phyloP scores from a whole-genome alignment of 2,113 vertebrate genomes.

The Erpornis zantholeuca region DNA sequence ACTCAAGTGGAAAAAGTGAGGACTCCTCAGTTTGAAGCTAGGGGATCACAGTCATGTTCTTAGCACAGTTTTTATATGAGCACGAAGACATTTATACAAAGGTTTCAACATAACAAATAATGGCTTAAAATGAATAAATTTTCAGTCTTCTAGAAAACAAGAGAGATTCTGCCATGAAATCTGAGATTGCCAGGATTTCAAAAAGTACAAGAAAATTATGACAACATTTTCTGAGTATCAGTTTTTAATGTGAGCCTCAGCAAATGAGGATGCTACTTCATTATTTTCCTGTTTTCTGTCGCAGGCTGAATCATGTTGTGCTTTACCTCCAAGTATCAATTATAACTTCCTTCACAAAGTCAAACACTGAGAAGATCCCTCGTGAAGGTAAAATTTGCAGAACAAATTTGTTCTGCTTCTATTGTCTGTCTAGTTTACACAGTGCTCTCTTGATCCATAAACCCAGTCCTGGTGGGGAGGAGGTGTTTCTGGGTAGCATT shows the following conservation, averaged over 20 bases:
- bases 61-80: not conserved
- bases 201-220: not conserved
- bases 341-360: not conserved
- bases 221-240: not conserved
- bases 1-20: not conserved
- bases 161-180: not conserved
- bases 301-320: not conserved
- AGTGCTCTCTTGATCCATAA: not conserved
- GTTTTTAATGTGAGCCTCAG: not conserved
- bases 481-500: not conserved
- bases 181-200: not conserved
- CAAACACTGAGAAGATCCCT: not conserved
- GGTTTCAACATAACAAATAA: not conserved
- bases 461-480: accelerated
- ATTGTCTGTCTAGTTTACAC: not conserved
- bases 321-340: not conserved
- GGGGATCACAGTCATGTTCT: not conserved
- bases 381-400: not conserved
- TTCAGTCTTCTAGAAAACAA: not conserved
- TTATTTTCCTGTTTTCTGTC: not conserved
- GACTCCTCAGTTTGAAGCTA: not conserved
- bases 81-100: not conserved
- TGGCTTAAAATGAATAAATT: not conserved
- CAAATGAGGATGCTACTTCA: not conserved
- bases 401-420: not conserved